These are phyloP conservation scores for Bovichtus diacanthus DNA, from an alignment of 2,797 vertebrate species.

Conservation along the genomic window DNA sequence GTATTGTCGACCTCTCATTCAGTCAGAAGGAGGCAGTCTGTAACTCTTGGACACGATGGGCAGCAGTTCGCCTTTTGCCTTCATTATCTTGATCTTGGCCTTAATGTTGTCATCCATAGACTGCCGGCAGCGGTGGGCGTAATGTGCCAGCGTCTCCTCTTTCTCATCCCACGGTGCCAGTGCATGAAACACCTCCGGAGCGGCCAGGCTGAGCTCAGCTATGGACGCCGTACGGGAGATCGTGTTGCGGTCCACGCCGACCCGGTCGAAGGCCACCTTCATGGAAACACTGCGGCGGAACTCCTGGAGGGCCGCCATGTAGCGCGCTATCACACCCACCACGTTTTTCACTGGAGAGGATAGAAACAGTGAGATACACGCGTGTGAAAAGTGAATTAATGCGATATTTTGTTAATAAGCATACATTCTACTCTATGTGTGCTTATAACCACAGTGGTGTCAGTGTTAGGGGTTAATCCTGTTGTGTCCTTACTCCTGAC, in stretches of 20 bases:
- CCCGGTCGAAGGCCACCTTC: conserved; percentile 82
- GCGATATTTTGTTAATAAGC: neutral
- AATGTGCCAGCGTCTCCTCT: conserved; percentile 78
- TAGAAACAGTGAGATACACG: neutral
- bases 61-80: conserved; percentile 73
- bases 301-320: conserved; percentile 79
- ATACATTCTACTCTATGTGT: neutral
- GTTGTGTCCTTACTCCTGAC: conserved; percentile 73
- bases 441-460: neutral
- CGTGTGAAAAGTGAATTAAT: neutral
- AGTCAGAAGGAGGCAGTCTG: neutral
- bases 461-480: neutral
- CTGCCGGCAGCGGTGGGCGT: conserved; percentile 73
- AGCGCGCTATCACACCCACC: conserved; percentile 78
- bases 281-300: conserved; percentile 79
- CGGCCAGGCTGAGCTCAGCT: conserved; percentile 77
- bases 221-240: conserved; percentile 79
- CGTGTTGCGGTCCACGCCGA: conserved; percentile 81
- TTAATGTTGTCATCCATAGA: conserved; percentile 79
- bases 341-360: conserved; percentile 77
- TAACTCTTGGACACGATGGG: conserved; percentile 80
- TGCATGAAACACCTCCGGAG: conserved; percentile 76
- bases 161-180: conserved; percentile 79
- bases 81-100: conserved; percentile 80
- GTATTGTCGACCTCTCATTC: neutral